Evolutionary conservation across 2,888 invertebrate genomes (phyloP).

Genomic region (Drosophila acutilabella): DNA sequence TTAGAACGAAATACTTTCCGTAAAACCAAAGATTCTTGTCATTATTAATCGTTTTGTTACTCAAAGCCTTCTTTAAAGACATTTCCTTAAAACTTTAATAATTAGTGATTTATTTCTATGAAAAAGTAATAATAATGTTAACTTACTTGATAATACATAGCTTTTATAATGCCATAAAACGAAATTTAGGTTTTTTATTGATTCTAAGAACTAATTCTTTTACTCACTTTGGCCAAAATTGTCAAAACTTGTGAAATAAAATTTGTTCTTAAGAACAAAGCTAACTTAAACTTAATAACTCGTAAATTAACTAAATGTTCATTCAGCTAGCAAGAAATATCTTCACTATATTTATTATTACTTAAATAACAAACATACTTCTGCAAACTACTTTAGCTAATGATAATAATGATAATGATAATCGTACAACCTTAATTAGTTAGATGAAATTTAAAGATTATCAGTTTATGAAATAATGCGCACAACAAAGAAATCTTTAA

Average conservation of each 20-base stretch:
- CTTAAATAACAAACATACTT: neutral
- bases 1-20: too few species aligned
- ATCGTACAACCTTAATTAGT: neutral
- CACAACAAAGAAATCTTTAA: neutral
- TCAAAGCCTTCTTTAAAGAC: too few species aligned
- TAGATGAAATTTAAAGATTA: neutral
- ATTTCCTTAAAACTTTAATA: too few species aligned
- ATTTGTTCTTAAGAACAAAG: neutral
- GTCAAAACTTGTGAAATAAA: slow-evolving; percentile 1
- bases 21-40: too few species aligned
- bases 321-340: neutral
- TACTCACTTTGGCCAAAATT: neutral
- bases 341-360: neutral
- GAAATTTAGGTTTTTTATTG: neutral
- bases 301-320: neutral
- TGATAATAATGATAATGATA: neutral
- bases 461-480: too few species aligned
- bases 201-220: neutral
- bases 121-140: neutral
- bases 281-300: neutral
- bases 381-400: neutral
- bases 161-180: neutral
- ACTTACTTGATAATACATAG: neutral
- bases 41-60: too few species aligned
- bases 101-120: neutral